phyloP scores from a whole-genome alignment of 2,113 vertebrate genomes.

The Porphyrio hochstetteri region DNA sequence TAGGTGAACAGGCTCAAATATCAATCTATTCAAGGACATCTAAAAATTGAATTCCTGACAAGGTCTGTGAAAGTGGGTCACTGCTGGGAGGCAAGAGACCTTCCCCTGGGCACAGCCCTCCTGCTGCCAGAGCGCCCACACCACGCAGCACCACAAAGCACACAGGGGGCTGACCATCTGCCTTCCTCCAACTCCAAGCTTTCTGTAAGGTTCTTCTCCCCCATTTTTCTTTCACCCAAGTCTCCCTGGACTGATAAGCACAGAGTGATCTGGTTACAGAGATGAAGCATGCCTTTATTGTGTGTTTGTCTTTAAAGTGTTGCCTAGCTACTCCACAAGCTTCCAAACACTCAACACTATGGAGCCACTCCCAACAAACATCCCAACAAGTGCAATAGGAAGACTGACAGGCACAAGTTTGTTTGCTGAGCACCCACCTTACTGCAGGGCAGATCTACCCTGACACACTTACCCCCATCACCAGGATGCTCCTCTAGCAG shows the following conservation, averaged over 20 bases:
- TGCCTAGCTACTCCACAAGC: slow-evolving; percentile 52
- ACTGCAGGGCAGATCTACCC: background rate
- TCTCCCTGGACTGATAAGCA: background rate
- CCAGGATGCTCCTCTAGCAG: background rate
- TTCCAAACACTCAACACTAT: slow-evolving; percentile 13
- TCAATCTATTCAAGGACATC: background rate
- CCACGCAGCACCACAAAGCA: accelerated
- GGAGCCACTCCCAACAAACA: background rate
- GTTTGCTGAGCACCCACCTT: background rate
- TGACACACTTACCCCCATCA: background rate
- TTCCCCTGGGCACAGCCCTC: background rate
- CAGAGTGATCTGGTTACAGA: slow-evolving; percentile 27
- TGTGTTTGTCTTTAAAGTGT: slow-evolving; percentile 38
- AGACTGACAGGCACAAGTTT: slow-evolving; percentile 66
- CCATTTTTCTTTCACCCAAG: background rate
- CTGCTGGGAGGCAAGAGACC: background rate
- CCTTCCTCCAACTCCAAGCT: background rate
- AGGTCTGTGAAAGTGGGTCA: background rate
- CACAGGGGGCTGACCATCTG: background rate
- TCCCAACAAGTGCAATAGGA: background rate
- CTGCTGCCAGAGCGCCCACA: background rate
- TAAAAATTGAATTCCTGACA: slow-evolving; percentile 7
- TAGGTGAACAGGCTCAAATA: slow-evolving; percentile 21
- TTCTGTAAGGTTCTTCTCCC: background rate
- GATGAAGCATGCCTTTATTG: background rate